These are phyloP conservation scores for Mus spicilegus DNA, from an alignment of 2,113 vertebrate species.

Conservation along the genomic window DNA sequence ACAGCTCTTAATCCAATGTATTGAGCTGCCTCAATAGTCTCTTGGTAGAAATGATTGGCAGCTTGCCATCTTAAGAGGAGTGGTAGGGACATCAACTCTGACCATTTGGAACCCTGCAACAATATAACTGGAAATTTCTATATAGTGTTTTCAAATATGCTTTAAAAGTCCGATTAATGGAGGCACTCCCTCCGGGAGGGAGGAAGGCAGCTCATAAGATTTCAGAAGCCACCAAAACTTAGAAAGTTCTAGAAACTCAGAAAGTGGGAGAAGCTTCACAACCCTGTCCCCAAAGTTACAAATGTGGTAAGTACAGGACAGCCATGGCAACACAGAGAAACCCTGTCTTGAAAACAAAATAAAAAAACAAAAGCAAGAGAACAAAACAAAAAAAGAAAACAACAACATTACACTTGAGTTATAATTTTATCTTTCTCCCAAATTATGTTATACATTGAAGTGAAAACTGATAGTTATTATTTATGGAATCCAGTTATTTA, in stretches of 20 bases:
- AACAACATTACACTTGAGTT: neutral
- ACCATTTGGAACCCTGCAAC: neutral
- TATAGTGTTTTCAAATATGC: neutral
- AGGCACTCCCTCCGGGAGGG: neutral
- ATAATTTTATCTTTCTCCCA: neutral
- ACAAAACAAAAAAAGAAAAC: neutral
- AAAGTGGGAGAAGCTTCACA: neutral
- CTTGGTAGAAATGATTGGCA: neutral
- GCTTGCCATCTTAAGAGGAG: slow-evolving; percentile 1
- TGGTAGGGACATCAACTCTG: neutral
- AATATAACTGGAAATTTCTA: neutral
- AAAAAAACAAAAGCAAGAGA: neutral
- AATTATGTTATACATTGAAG: neutral
- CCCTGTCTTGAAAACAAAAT: no score
- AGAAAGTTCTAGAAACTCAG: neutral
- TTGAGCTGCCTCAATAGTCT: neutral
- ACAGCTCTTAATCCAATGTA: neutral
- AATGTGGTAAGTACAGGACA: no score
- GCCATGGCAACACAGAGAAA: no score
- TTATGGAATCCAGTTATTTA: neutral
- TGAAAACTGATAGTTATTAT: neutral
- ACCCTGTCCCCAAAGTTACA: neutral
- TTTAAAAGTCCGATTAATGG: neutral
- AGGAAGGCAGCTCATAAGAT: neutral
- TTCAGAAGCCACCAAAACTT: neutral